Conservation (phyloP, 2,797 vertebrate species). For the Gymnodraco acuticeps region DNA sequence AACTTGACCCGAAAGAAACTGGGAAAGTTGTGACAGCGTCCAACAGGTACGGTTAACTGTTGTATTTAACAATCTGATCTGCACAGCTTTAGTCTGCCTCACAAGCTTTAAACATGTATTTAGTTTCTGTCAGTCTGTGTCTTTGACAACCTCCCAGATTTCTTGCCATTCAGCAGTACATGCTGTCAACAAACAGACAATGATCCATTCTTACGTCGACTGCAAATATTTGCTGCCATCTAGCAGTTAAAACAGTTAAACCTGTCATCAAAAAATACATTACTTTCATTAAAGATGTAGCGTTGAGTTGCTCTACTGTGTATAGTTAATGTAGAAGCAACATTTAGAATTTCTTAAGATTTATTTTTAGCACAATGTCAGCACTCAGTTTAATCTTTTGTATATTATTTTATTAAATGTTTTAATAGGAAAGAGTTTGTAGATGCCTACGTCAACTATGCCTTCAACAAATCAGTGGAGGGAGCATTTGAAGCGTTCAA, state of each 20-base stretch:
- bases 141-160: neutral
- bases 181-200: neutral
- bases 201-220: no score
- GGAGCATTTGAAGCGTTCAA: conserved; percentile 89
- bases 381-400: neutral
- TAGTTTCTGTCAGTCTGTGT: neutral
- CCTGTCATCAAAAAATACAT: no score
- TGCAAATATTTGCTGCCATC: no score
- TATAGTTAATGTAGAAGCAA: neutral
- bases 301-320: no score
- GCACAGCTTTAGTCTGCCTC: neutral
- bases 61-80: neutral
- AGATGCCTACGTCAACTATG: conserved; percentile 87
- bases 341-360: no score
- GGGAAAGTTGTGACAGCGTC: conserved; percentile 75
- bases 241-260: no score
- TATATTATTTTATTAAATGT: conserved; percentile 1
- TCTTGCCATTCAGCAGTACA: neutral
- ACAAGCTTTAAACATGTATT: neutral
- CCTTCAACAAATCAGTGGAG: conserved; percentile 92
- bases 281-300: no score
- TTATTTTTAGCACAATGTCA: no score
- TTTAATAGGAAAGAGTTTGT: conserved; percentile 88
- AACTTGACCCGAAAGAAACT: conserved; percentile 75
- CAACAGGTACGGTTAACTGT: conserved; percentile 73